Base-by-base conservation (phyloP, 2,888 invertebrate species). In the Coelopa pilipes region DNA sequence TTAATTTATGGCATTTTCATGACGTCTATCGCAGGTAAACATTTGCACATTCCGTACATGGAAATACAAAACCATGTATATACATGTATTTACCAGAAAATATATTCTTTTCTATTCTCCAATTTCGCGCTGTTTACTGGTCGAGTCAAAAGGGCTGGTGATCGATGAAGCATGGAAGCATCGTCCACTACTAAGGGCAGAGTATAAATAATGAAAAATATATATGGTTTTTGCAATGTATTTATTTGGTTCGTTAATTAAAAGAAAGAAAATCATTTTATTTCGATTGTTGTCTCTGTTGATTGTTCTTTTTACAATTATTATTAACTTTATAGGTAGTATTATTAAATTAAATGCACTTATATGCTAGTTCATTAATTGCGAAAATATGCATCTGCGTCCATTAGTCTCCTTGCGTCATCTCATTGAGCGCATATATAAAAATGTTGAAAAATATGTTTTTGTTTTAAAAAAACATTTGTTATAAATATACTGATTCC, bases 181-280 rank as follows among this genome's bases (percentile, higher is more conserved):
- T n/a, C n/a, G n/a, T n/a, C n/a, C n/a, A n/a, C n/a, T n/a, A n/a
- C n/a, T n/a, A n/a, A n/a, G n/a, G n/a, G n/a, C n/a, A n/a, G n/a
- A n/a, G n/a, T n/a, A n/a, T n/a, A 34, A 34, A 34, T 60, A 59
- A 59, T 59, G 24, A 53, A 53, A 53, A 53, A 53, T 5, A n/a
- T 11, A 15, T 53, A 53, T 15, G 24, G 1, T 10, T 62, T 24
- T 47, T 66, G 19, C 17, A 19, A 57, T 69, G 46, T 13, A 59
- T 69, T 69, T 69, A 69, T 70, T 70, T 60, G 49, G 60, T 70
- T 47, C 17, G 50, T 66, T 66, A 12, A 65, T n/a, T n/a, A 53
- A 59, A n/a, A 50, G 19, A 66, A 66, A 50, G 60, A 21, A 70
- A 24, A 55, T 12, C 47, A 55, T 15, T 55, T 65, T 13, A 66